Percentiles rank a stretch among this genome's conserved stretches.
These are phyloP conservation scores for Trachythela sp. DNA, from an alignment of 64 coral and sea anemone genomes.

Conservation along the genomic window DNA sequence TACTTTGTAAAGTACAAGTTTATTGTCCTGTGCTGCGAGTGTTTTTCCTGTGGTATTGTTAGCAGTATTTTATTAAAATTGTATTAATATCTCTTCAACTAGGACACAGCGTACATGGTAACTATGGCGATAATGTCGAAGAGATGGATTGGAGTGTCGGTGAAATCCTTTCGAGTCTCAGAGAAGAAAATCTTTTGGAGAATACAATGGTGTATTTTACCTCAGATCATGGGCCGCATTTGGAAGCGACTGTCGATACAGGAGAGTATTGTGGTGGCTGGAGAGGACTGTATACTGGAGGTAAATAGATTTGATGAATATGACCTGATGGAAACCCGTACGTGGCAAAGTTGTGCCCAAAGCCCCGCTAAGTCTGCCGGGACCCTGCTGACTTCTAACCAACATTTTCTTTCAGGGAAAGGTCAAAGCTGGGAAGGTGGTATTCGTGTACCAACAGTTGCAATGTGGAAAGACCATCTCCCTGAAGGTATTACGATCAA, in stretches of 20 bases:
- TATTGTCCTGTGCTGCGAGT: too few relatives aligned
- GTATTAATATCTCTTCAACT: too few relatives aligned
- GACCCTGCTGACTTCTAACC: too few relatives aligned
- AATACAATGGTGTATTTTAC: constrained; percentile 46
- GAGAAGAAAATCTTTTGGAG: neutral
- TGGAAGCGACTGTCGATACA: neutral
- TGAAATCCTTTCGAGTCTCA: constrained; percentile 12
- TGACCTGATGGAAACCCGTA: too few relatives aligned
- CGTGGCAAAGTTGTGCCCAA: too few relatives aligned
- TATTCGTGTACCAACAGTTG: constrained; percentile 25
- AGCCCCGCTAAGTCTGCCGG: too few relatives aligned
- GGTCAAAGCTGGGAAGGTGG: constrained; percentile 23
- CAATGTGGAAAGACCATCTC: neutral
- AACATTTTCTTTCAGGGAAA: too few relatives aligned
- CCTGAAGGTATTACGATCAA: constrained; percentile 10
- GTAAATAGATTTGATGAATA: neutral
- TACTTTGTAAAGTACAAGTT: too few relatives aligned
- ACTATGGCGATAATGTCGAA: constrained; percentile 40
- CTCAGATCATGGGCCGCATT: constrained; percentile 28
- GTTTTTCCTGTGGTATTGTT: too few relatives aligned
- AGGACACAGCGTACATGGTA: constrained; percentile 28
- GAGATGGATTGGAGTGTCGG: constrained; percentile 54
- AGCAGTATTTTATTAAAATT: too few relatives aligned
- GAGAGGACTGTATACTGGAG: neutral
- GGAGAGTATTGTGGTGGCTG: neutral